These are phyloP conservation scores for Rhyzopertha dominica DNA, from an alignment of 1,140 invertebrate genomes.

Conservation along the genomic window DNA sequence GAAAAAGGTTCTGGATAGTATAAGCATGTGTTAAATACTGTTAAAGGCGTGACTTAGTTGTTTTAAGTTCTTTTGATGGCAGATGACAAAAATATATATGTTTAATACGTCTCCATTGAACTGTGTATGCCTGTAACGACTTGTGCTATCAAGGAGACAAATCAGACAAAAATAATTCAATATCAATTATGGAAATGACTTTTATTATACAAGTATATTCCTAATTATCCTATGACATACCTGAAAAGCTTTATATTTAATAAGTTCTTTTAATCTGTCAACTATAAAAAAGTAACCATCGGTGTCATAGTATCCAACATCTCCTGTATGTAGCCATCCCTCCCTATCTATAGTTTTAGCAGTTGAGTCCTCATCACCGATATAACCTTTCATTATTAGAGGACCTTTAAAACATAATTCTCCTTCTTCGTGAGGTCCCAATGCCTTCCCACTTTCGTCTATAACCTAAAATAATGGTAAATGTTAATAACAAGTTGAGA, in stretches of 20 bases:
- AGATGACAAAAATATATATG: too few relatives aligned
- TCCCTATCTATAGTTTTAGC: slow-evolving; percentile 60
- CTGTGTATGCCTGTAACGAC: too few relatives aligned
- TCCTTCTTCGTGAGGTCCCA: slow-evolving; percentile 59
- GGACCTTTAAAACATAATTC: slow-evolving; percentile 69
- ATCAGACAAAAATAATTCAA: too few relatives aligned
- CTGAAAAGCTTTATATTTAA: slow-evolving; percentile 35
- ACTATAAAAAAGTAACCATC: slow-evolving; percentile 35
- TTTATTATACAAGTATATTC: too few relatives aligned
- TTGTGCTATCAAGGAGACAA: too few relatives aligned
- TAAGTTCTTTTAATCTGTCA: slow-evolving; percentile 31
- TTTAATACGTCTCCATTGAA: too few relatives aligned
- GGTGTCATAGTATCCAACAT: slow-evolving; percentile 70
- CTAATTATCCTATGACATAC: slow-evolving; percentile 12
- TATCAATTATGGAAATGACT: too few relatives aligned
- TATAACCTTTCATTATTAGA: slow-evolving; percentile 63
- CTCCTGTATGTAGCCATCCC: slow-evolving; percentile 77
- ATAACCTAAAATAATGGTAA: slow-evolving; percentile 48
- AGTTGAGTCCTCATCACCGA: slow-evolving; percentile 59
- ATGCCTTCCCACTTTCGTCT: slow-evolving; percentile 56
- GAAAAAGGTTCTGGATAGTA: too few relatives aligned
- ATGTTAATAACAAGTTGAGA: too few relatives aligned
- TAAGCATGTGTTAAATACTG: too few relatives aligned
- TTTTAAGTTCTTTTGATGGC: too few relatives aligned
- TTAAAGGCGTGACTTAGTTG: too few relatives aligned